Evolutionary conservation across 2,888 invertebrate species (phyloP).

Genomic region (Epiblema foenella): DNA sequence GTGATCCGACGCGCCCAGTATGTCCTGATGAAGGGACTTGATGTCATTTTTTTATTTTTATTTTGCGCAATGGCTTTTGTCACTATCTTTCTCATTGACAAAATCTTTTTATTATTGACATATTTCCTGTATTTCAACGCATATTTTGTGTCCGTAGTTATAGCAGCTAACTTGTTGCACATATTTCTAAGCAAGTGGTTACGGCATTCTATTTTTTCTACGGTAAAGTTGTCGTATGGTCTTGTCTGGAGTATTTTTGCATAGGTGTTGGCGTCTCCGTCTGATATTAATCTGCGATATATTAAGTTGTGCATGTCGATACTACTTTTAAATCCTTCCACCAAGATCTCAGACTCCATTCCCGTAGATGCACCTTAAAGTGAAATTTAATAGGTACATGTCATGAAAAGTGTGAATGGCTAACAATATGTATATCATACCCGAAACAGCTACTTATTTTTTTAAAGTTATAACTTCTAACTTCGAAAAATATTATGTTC

Average conservation of each 20-base stretch:
- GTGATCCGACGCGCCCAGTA: not conserved
- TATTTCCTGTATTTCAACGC: not conserved
- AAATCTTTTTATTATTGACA: not conserved
- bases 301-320: not conserved
- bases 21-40: not conserved
- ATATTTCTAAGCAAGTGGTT: not conserved
- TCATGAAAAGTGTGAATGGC: too few relatives aligned
- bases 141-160: not conserved
- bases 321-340: conserved; percentile 2
- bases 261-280: not conserved
- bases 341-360: conserved; percentile 1
- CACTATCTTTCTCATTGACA: not conserved
- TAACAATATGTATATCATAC: too few relatives aligned
- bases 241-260: not conserved
- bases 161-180: not conserved
- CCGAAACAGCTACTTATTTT: too few relatives aligned
- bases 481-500: too few relatives aligned
- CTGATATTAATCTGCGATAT: not conserved
- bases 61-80: not conserved
- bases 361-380: not conserved
- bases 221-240: not conserved
- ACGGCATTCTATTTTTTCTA: not conserved
- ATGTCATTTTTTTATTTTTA: not conserved
- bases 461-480: too few relatives aligned
- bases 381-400: too few relatives aligned